phyloP scores from a whole-genome alignment of 2,888 invertebrate species.

The Girardia tigrina region DNA sequence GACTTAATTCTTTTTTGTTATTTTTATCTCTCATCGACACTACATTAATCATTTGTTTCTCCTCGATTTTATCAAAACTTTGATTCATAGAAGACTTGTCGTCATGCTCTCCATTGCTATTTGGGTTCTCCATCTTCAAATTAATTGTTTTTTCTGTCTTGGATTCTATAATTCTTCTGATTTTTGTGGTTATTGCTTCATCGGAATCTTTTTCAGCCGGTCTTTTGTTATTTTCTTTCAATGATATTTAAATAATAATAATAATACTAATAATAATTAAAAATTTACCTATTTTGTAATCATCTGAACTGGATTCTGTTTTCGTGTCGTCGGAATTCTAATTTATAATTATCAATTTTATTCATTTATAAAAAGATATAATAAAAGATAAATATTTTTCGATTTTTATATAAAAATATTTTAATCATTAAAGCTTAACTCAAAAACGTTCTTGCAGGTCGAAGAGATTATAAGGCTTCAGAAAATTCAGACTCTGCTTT shows the following conservation, averaged over 20 bases:
- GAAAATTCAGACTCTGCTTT: no score
- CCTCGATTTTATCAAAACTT: background rate
- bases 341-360: background rate
- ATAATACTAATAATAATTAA: background rate
- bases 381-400: background rate
- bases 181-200: background rate
- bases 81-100: background rate
- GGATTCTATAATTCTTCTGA: background rate
- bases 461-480: no score
- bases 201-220: background rate
- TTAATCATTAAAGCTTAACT: no score
- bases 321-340: slow-evolving; percentile 10
- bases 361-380: background rate
- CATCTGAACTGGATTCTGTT: background rate
- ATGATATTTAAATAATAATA: background rate
- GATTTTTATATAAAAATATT: no score
- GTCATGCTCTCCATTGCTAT: background rate
- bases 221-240: slow-evolving; percentile 10
- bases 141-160: background rate
- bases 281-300: background rate
- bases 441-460: no score
- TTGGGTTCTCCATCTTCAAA: background rate
- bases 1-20: background rate
- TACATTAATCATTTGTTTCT: slow-evolving; percentile 17
- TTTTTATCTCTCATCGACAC: background rate